Evolutionary conservation across 2,888 invertebrate species (phyloP).

Genomic region (Polylopha cassiicola): DNA sequence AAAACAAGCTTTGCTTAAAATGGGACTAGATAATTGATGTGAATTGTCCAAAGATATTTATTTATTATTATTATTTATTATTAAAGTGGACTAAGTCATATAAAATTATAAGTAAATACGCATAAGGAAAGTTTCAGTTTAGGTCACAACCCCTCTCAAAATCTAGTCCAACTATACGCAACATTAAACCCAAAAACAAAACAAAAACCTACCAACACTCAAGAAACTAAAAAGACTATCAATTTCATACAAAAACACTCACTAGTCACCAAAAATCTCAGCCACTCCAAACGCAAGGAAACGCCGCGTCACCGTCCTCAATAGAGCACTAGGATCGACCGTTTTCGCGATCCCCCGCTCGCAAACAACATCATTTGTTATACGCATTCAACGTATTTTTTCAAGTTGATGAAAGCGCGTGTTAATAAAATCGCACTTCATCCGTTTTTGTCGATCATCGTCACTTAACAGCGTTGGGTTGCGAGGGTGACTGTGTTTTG

Average conservation of each 20-base stretch:
- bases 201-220: no score
- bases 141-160: no score
- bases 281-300: conserved; percentile 12
- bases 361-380: conserved; percentile 77
- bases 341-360: conserved; percentile 35
- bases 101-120: no score
- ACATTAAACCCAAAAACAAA: no score
- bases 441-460: conserved; percentile 76
- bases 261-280: no score
- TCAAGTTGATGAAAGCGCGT: conserved; percentile 64
- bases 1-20: no score
- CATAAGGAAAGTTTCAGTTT: no score
- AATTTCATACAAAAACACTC: conserved; percentile 9
- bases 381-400: conserved; percentile 63
- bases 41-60: no score
- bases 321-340: conserved; percentile 10
- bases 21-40: no score
- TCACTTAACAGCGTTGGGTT: conserved; percentile 62
- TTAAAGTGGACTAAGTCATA: no score
- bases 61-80: no score
- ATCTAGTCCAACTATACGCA: no score
- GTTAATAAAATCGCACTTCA: conserved; percentile 76
- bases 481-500: conserved; percentile 36
- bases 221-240: not conserved
- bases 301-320: conserved; percentile 18